Base-by-base conservation (phyloP, 2,113 vertebrate species). In the Tragelaphus buxtoni region DNA sequence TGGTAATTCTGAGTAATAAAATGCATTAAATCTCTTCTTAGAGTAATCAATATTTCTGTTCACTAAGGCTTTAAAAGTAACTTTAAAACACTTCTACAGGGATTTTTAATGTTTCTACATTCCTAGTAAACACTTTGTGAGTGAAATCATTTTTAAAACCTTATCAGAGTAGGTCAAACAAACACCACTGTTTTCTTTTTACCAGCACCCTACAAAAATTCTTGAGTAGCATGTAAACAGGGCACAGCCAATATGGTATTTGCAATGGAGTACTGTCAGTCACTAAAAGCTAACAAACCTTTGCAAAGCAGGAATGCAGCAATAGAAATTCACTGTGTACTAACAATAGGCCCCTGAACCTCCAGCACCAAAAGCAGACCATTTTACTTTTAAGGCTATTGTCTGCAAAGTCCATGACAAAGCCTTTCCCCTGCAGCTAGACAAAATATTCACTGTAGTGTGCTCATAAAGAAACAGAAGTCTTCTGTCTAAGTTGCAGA, bases 201-300 rank as follows among this genome's bases (percentile, higher is more conserved):
- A 93, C 82, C 94, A 65, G 74, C 77, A 87, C 88, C 96, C 91
- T 94, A 93, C 95, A 82, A 93, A 94, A 97, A 96, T 91, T 98
- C 97, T 96, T 94, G 96, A 97, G 96, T 26, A 85, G 95, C 95
- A 72, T 84, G 98, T 96, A 97, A 98, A 98, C 98, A 98, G 98
- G 97, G 97, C 96, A 55, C 94, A 94, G 95, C 95, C 94, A 97
- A 77, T 18, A 93, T 69, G 96, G 97, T 95, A 88, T 98, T 97
- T 95, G 98, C 97, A 88, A 96, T 61, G 60, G 97, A 98, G 97
- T 90, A 95, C 98, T 96, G 98, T 98, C 98, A 97, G 98, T 98
- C 99, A 97, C 97, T 98, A 99, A 99, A 99, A 99, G 99, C 99
- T 99, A 98, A 98, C 98, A 99, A 98, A 98, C 98, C 98, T 98